phyloP scores from a whole-genome alignment of 2,888 invertebrate species.

The Listrodromus nycthemerus region DNA sequence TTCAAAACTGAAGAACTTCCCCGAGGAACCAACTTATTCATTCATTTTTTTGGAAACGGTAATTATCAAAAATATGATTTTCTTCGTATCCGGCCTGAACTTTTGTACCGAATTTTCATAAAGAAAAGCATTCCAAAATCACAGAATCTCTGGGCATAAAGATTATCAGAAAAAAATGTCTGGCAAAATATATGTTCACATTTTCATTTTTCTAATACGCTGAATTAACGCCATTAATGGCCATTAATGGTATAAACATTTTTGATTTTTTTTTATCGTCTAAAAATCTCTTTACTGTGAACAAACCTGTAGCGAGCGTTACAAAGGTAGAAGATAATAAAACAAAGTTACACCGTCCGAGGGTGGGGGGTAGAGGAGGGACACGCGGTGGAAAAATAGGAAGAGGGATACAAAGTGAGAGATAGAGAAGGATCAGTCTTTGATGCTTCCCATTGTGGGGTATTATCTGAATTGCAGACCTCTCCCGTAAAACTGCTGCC shows the following conservation, averaged over 20 bases:
- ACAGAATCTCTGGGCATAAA: too few relatives aligned
- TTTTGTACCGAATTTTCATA: neutral
- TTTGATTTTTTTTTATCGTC: neutral
- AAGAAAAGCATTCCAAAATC: too few relatives aligned
- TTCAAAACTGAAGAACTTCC: slow-evolving; percentile 8
- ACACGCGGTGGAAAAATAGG: slow-evolving; percentile 32
- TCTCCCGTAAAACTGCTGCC: slow-evolving; percentile 69
- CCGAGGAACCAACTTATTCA: neutral
- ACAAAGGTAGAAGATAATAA: slow-evolving; percentile 53
- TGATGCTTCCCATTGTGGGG: slow-evolving; percentile 71
- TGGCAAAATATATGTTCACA: too few relatives aligned
- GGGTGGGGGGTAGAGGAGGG: slow-evolving; percentile 19
- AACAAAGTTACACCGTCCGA: slow-evolving; percentile 55
- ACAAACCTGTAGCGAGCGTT: slow-evolving; percentile 42
- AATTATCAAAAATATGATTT: neutral
- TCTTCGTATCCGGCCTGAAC: neutral
- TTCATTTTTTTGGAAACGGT: neutral
- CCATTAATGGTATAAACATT: too few relatives aligned
- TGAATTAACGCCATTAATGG: too few relatives aligned
- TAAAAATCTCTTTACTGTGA: slow-evolving; percentile 21
- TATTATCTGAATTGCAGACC: slow-evolving; percentile 74
- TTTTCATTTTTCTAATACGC: neutral
- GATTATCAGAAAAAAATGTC: too few relatives aligned
- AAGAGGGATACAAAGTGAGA: slow-evolving; percentile 31
- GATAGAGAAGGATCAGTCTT: slow-evolving; percentile 56